Conservation (phyloP, 2,888 invertebrate species). For the Anoplius nigerrimus region DNA sequence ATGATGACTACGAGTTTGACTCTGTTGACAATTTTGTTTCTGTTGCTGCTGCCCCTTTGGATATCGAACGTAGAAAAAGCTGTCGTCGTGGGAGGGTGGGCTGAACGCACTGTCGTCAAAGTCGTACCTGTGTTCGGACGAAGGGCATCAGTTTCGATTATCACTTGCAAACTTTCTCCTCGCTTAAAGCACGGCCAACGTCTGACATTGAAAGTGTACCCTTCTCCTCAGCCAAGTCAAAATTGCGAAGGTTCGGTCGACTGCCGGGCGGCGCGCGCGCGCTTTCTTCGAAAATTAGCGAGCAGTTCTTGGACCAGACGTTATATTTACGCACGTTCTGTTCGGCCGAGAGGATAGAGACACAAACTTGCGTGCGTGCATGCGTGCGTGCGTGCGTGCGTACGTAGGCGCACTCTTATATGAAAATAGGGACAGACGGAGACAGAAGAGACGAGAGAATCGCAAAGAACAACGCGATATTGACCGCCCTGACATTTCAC, state of each 20-base stretch:
- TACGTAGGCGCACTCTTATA: too few relatives aligned
- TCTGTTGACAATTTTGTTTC: slow-evolving; percentile 51
- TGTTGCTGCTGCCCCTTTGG: slow-evolving; percentile 60
- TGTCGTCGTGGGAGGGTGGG: slow-evolving; percentile 85
- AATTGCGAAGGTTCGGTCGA: neutral
- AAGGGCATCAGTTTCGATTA: too few relatives aligned
- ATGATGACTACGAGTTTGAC: slow-evolving; percentile 11
- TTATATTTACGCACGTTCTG: neutral
- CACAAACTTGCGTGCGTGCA: too few relatives aligned
- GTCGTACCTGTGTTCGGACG: slow-evolving; percentile 75
- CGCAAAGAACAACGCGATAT: neutral
- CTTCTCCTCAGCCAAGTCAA: too few relatives aligned
- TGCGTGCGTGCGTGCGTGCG: too few relatives aligned
- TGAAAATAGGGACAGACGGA: neutral
- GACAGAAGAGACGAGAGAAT: neutral
- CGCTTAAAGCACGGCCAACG: too few relatives aligned
- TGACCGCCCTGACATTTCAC: too few relatives aligned
- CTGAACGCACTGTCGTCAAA: slow-evolving; percentile 80
- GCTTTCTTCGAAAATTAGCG: too few relatives aligned
- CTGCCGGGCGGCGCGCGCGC: too few relatives aligned
- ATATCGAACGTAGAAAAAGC: slow-evolving; percentile 83
- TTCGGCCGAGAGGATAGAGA: neutral
- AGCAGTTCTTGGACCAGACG: neutral
- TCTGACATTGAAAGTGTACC: too few relatives aligned
- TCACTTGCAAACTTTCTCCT: too few relatives aligned